Conservation (phyloP, 2,113 vertebrate genomes). For the Albula goreensis region DNA sequence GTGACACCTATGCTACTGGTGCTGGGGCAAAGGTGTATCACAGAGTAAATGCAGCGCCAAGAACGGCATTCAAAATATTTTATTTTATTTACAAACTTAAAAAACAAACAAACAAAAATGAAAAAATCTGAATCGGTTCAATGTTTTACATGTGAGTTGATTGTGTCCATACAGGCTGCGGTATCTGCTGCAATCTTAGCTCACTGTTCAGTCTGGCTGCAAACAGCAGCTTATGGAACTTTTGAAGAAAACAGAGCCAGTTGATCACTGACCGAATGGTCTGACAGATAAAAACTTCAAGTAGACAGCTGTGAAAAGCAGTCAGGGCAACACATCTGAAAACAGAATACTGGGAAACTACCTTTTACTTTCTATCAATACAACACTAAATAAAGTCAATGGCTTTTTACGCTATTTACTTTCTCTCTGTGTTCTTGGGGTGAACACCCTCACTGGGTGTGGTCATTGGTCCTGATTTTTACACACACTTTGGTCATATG, state of each 20-base stretch:
- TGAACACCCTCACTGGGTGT: constrained; percentile 32
- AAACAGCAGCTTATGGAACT: constrained; percentile 50
- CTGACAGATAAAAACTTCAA: constrained; percentile 70
- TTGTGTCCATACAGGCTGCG: constrained; percentile 23
- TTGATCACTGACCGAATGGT: constrained; percentile 30
- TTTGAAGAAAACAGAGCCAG: constrained; percentile 47
- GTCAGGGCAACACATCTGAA: constrained; percentile 8
- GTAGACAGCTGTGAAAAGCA: constrained; percentile 58
- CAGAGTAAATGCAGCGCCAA: constrained; percentile 36
- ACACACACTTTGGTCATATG: constrained; percentile 35
- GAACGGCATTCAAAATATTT: constrained; percentile 53
- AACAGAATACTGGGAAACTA: constrained; percentile 56
- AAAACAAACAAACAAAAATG: constrained; percentile 45
- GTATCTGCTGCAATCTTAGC: constrained; percentile 44
- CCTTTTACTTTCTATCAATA: constrained; percentile 72
- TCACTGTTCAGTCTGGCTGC: constrained; percentile 52
- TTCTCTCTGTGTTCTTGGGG: constrained; percentile 59
- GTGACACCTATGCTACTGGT: background rate
- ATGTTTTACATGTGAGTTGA: constrained; percentile 51
- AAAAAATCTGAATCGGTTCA: constrained; percentile 49
- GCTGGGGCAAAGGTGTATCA: background rate
- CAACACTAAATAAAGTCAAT: constrained; percentile 72
- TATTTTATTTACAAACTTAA: constrained; percentile 71
- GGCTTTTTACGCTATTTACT: constrained; percentile 57
- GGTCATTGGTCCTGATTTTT: constrained; percentile 11